Percentiles rank a stretch among this genome's conserved stretches.
These are phyloP conservation scores for Stictocephala bisonia DNA, from an alignment of 2,888 invertebrate species.

Conservation along the genomic window DNA sequence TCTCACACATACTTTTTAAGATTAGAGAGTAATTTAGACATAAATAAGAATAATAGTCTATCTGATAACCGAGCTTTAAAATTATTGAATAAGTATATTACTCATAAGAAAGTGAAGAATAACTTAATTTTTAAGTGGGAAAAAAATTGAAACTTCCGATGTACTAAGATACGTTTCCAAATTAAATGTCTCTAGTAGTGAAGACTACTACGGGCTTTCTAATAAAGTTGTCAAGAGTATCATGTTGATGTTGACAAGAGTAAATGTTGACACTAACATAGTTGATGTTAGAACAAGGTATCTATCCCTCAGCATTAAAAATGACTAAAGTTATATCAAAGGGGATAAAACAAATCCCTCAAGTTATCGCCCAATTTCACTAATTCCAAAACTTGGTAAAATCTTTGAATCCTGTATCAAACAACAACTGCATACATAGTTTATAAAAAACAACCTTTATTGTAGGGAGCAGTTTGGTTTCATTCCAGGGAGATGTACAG, in stretches of 20 bases:
- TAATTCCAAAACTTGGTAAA: constrained; percentile 33
- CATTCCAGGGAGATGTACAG: constrained; percentile 2
- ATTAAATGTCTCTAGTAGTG: constrained; percentile 13
- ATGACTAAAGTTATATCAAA: constrained; percentile 12
- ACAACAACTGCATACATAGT: neutral
- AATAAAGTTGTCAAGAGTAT: constrained; percentile 22
- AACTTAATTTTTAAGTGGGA: too few species aligned
- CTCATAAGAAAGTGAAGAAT: too few species aligned
- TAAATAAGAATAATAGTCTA: too few species aligned
- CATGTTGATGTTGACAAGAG: too few species aligned
- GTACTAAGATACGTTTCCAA: neutral
- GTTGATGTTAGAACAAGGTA: constrained; percentile 10
- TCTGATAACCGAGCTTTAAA: too few species aligned
- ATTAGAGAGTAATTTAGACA: too few species aligned
- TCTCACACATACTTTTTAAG: too few species aligned
- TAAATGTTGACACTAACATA: neutral
- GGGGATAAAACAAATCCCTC: constrained; percentile 12
- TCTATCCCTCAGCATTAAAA: neutral
- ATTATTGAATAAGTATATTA: too few species aligned
- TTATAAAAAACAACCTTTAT: neutral
- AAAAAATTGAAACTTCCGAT: too few species aligned
- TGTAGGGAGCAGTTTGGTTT: constrained; percentile 25
- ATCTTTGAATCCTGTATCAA: constrained; percentile 28
- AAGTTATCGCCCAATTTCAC: constrained; percentile 23
- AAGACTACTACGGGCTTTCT: constrained; percentile 23